Base-by-base conservation (phyloP, 2,797 vertebrate species). In the Mormyrops attenuatus region DNA sequence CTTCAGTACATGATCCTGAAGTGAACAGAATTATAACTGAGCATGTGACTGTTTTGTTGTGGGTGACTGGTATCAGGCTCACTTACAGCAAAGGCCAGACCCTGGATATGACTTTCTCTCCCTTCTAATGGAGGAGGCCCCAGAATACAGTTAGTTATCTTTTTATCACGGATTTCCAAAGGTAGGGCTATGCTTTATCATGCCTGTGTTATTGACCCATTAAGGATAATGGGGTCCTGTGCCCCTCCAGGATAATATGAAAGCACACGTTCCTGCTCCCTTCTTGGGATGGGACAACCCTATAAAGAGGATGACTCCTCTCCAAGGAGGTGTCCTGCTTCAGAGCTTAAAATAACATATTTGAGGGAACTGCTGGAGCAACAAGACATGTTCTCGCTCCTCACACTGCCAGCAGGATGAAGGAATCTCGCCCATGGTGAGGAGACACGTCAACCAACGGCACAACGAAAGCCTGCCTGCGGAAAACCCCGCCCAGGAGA, bases 291-390 rank as follows among this genome's bases (percentile, higher is more conserved):
- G 11, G 84, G 89, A 52, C 90, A 91, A 92, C 91, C 92, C 90
- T 88, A 90, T 86, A 88, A 55, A 89, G 90, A 90, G 90, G 89
- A 93, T 88, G 89, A 88, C 52, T 87, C 90, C 90, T 90, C 91
- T 90, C 91, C 69, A 90, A 92, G 92, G 92, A 92, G 90, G 91
- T 93, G 92, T 89, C 92, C 93, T 91, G 92, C 90, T 93, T 93
- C 91, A 88, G 80, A 66, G 85, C 92, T 90, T 92, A 93, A 93
- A 93, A 93, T 93, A 93, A 73, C 91, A 90, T 57, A 20, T 90
- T 3, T 49, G 49, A 88, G 73, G 8, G 26, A 38, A 8, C 22
- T 34, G 66, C 8, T 53, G 47, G 6, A 38, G 49, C 30, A 50
- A 26, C 49, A 57, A 73, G 60, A 87, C 11, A 44, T 15, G 63